phyloP scores from a whole-genome alignment of 2,888 invertebrate species.

The Temnothorax unifasciatus region DNA sequence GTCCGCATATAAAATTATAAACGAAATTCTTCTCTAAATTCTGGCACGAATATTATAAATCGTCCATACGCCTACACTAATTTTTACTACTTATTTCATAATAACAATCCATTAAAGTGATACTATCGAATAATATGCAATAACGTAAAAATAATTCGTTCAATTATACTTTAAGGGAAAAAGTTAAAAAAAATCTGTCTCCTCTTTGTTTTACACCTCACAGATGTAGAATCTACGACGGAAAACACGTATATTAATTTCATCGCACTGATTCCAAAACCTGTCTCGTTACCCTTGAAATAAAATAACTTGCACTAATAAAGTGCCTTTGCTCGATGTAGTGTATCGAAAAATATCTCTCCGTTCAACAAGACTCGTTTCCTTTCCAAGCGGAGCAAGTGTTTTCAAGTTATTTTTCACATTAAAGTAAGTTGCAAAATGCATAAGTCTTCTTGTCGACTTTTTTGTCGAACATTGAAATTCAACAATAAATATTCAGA shows the following conservation, averaged over 20 bases:
- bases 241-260: constrained; percentile 24
- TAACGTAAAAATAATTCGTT: not conserved
- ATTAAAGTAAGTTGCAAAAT: not conserved
- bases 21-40: not conserved
- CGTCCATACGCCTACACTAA: too few relatives aligned
- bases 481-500: not conserved
- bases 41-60: not conserved
- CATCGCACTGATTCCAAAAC: constrained; percentile 10
- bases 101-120: not conserved
- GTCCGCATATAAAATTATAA: not conserved
- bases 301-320: constrained; percentile 4
- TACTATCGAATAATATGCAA: not conserved
- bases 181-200: not conserved
- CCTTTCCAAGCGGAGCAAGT: not conserved
- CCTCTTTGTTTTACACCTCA: not conserved
- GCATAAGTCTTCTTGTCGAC: not conserved
- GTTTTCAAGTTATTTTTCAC: not conserved
- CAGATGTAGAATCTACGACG: not conserved
- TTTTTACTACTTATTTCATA: not conserved
- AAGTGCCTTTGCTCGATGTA: not conserved
- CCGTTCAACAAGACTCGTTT: not conserved
- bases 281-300: constrained; percentile 38
- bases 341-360: constrained; percentile 1
- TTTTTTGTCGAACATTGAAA: not conserved
- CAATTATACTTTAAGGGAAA: not conserved